Evolutionary conservation across 2,797 vertebrate species (phyloP), one percentile per base, ranked within the genome.

Genomic region (Gymnoscopelus microlampas): DNA sequence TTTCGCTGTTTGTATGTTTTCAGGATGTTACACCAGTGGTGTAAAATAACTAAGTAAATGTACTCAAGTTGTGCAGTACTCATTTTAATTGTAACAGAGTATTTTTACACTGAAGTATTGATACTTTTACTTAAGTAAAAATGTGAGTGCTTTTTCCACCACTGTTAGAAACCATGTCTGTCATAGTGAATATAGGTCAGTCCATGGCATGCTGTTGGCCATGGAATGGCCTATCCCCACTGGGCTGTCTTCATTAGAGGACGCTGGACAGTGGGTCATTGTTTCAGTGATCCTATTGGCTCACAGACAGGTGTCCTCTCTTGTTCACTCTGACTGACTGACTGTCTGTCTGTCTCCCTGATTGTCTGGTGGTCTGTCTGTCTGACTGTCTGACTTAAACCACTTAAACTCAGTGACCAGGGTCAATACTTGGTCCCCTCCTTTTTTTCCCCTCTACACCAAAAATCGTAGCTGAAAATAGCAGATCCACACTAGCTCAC

Each of bases 211-310:
- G 50, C 55, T 71, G 76, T 70, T 53, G 23, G 63, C 50, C 63
- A 74, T 75, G 73, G 66, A 77, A 5, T 68, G 57, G 59, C 65
- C 35, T 55, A 68, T 67, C 64, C 71, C 48, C 62, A 66, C 15
- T 61, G 49, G 64, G 62, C 50, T 74, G 70, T 79, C 60, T 82
- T 76, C 73, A 79, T 73, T 74, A 79, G 60, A 53, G 72, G 15
- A 85, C 63, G 77, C 66, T 74, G 60, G n/a, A 85, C 63, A 80
- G 68, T 76, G 61, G 60, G 60, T 77, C 71, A 79, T 88, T 92
- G 89, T 91, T 81, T 81, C 32, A 68, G 57, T 63, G 70, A 70
- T 64, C 53, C 65, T 51, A 51, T 78, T 85, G 82, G 83, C 24
- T 68, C 48, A 35, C 49, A 39, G 50, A 73, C 23, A 61, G 54